These are phyloP conservation scores for Conistra vaccinii DNA, from an alignment of 2,888 invertebrate species.

Conservation along the genomic window DNA sequence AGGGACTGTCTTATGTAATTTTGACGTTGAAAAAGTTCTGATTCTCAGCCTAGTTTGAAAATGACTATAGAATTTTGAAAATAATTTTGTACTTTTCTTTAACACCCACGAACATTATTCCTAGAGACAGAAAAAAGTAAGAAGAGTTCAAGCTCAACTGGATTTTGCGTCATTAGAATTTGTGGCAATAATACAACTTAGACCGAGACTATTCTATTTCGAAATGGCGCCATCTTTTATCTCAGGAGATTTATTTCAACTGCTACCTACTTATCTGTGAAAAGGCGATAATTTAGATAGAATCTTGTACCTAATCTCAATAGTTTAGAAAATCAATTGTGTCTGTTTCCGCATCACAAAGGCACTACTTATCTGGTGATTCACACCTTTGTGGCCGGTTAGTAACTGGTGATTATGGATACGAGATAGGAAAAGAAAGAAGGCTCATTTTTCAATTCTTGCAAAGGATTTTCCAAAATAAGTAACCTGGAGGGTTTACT, in stretches of 20 bases:
- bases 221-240: slow-evolving; percentile 29
- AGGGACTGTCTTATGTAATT: no score
- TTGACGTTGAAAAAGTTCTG: no score
- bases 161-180: not conserved
- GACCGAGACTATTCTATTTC: not conserved
- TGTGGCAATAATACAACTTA: not conserved
- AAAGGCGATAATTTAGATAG: slow-evolving; percentile 51
- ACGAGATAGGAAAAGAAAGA: not conserved
- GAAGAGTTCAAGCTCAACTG: not conserved
- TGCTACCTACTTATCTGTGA: slow-evolving; percentile 18
- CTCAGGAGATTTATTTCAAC: slow-evolving; percentile 25
- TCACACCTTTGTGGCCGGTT: slow-evolving; percentile 26
- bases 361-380: slow-evolving; percentile 51
- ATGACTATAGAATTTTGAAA: no score
- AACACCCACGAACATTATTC: not conserved
- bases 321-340: slow-evolving; percentile 62
- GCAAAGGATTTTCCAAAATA: no score
- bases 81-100: not conserved
- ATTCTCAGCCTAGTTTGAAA: no score
- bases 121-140: not conserved
- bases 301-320: slow-evolving; percentile 42
- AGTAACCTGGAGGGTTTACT: no score
- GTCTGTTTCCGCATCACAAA: slow-evolving; percentile 50
- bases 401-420: slow-evolving; percentile 29
- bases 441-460: no score